Conservation (phyloP, 2,797 vertebrate species). For the Okamejei kenojei region DNA sequence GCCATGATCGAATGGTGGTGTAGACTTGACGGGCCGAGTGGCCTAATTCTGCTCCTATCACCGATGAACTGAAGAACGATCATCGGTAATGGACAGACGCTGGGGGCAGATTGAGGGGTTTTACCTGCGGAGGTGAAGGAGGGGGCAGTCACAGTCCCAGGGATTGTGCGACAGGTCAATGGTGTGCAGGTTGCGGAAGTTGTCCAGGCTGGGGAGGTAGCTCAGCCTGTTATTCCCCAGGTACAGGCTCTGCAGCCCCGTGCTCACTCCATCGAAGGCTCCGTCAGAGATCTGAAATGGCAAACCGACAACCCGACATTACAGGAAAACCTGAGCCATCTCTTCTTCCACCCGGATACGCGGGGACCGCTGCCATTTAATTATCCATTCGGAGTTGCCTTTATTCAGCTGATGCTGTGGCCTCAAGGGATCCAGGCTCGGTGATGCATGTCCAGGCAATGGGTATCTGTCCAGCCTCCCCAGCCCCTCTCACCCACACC, state of each 20-base stretch:
- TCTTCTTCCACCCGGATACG: background rate
- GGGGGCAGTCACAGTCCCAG: slow-evolving; percentile 78
- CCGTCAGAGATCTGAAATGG: slow-evolving; percentile 66
- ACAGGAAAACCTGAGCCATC: too few relatives aligned
- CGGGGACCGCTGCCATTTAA: too few relatives aligned
- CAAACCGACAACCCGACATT: background rate
- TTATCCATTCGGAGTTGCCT: too few relatives aligned
- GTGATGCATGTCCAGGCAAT: too few relatives aligned
- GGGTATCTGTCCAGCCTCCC: too few relatives aligned
- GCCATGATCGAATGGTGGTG: too few relatives aligned
- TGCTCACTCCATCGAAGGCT: slow-evolving; percentile 72
- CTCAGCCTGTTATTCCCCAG: slow-evolving; percentile 79
- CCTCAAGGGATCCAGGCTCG: too few relatives aligned
- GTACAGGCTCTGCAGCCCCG: slow-evolving; percentile 69
- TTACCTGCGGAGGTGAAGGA: slow-evolving; percentile 75
- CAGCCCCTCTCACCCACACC: too few relatives aligned
- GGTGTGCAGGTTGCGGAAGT: slow-evolving; percentile 71
- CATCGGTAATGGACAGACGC: background rate
- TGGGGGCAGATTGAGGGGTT: background rate
- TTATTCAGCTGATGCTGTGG: too few relatives aligned
- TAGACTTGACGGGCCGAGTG: too few relatives aligned
- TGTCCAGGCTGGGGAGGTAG: slow-evolving; percentile 62
- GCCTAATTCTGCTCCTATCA: too few relatives aligned
- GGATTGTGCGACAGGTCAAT: slow-evolving; percentile 81
- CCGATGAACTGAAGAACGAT: too few relatives aligned